A percentile compares a stretch with the other conserved stretches of the same genome.
phyloP scores from a whole-genome alignment of 2,113 vertebrate species.

The Arvicanthis niloticus region DNA sequence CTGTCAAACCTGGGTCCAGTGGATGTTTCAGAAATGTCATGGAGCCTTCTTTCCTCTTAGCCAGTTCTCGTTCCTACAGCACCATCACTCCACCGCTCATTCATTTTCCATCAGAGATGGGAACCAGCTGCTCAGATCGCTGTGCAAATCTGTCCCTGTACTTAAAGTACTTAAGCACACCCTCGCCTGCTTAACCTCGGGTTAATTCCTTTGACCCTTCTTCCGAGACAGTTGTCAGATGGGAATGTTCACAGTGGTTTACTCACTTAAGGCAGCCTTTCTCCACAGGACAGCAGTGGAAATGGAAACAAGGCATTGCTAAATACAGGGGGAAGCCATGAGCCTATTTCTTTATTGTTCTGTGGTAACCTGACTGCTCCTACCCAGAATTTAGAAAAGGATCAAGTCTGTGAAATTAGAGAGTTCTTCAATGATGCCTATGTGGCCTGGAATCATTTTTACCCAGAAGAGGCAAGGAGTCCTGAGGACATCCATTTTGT shows the following conservation, averaged over 20 bases:
- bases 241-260: slow-evolving; percentile 69
- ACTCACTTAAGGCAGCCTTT: slow-evolving; percentile 54
- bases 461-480: background rate
- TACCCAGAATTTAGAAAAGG: background rate
- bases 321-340: background rate
- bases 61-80: background rate
- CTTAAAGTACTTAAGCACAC: slow-evolving; percentile 64
- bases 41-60: background rate
- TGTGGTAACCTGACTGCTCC: background rate
- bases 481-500: background rate
- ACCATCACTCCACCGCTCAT: background rate
- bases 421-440: background rate
- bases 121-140: slow-evolving; percentile 69
- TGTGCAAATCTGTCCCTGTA: slow-evolving; percentile 42
- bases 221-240: slow-evolving; percentile 64
- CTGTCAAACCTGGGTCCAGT: background rate
- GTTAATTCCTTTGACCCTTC: slow-evolving; percentile 81
- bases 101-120: slow-evolving; percentile 49
- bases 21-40: background rate
- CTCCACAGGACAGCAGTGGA: background rate
- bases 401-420: background rate
- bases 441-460: background rate
- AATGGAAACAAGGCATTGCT: background rate
- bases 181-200: slow-evolving; percentile 63
- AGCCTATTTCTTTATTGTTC: background rate